Evolutionary conservation across 2,797 vertebrate genomes (phyloP), one percentile per base, ranked within the genome.

Genomic region (Vipera ursinii): DNA sequence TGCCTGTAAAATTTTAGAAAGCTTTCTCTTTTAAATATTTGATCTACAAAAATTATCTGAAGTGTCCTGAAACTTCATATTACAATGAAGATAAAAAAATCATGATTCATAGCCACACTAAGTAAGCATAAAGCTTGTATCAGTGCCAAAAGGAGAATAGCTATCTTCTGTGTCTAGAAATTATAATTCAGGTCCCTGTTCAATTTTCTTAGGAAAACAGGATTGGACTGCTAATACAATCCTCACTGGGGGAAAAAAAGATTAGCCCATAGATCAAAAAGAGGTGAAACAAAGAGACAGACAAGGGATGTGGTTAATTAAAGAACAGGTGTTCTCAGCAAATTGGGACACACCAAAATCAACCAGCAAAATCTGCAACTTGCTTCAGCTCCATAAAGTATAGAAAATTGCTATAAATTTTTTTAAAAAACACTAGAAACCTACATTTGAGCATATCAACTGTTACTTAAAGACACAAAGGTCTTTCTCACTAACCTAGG

Each of bases 301-400:
- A 87, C 0, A 0, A 82, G 93, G 87, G 94, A 95, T 60, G 91
- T 89, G 59, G 94, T 91, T 96, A 95, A 97, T 96, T 95, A 97
- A 94, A 90, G 95, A 97, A 96, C 97, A 97, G 97, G 96, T 97
- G 97, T 96, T 95, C 91, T 92, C 91, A 95, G 95, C 94, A 97
- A 96, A 97, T 94, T 26, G 95, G 94, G 94, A 87, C 4, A 61
- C 88, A 95, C 61, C 86, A 44, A 95, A 97, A 95, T 86, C 73
- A 93, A 95, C 0, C 61, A 63, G 89, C 89, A 90, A 92, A 87
- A 95, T 89, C 86, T 94, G 93, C n/a, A 82, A n/a, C 89, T 94
- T 92, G 92, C 38, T 95, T 89, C 32, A 5, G 0, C 56, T 61
- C 4, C 32, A 93, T 86, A 53, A 93, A 0, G 91, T 94, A 93